These are phyloP conservation scores for Melangyna quadrimaculata DNA, from an alignment of 2,888 invertebrate genomes.

Conservation along the genomic window DNA sequence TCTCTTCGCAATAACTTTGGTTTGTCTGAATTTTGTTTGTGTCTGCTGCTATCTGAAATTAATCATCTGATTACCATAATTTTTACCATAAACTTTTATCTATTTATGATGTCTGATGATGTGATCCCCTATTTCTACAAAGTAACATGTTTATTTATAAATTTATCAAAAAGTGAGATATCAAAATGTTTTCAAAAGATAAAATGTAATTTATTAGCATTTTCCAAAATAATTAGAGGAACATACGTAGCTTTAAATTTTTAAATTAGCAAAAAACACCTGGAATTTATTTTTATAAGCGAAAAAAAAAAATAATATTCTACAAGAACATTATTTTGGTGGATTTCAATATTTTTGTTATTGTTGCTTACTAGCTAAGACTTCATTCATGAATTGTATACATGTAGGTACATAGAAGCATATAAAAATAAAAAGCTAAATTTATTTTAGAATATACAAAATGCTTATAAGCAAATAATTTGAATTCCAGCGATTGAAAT, in stretches of 20 bases:
- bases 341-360: not conserved
- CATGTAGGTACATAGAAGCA: too few species aligned
- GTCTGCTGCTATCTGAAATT: not conserved
- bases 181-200: not conserved
- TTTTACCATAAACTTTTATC: not conserved
- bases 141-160: not conserved
- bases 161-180: not conserved
- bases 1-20: not conserved
- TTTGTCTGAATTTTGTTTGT: not conserved
- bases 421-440: too few species aligned
- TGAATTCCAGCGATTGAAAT: not conserved
- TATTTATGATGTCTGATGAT: not conserved
- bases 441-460: too few species aligned
- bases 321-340: not conserved
- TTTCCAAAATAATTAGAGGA: not conserved
- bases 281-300: not conserved
- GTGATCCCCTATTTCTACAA: not conserved
- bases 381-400: too few species aligned
- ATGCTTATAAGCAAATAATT: too few species aligned
- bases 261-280: not conserved
- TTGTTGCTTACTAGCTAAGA: not conserved
- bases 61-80: constrained; percentile 1
- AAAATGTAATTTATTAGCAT: not conserved
- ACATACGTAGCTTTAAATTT: not conserved
- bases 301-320: not conserved